phyloP scores from a whole-genome alignment of 2,113 vertebrate species.

The Pitta sordida region DNA sequence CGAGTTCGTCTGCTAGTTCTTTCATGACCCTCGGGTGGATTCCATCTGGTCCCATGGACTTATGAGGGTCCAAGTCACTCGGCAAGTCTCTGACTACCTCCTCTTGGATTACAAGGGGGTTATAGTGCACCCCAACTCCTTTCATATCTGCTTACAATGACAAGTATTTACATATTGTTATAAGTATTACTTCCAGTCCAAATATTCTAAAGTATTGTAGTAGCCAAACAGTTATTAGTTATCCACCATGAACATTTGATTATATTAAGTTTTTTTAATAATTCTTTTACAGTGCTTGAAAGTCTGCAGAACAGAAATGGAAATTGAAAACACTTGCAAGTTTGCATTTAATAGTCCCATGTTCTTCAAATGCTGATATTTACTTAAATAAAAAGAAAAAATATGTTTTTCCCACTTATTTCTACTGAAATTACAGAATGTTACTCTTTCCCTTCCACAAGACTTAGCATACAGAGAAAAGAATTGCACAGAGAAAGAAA shows the following conservation, averaged over 20 bases:
- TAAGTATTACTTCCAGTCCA: not conserved
- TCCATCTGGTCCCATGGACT: too few relatives aligned
- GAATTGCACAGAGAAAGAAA: slow-evolving; percentile 30
- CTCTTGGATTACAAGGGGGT: too few relatives aligned
- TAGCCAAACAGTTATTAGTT: not conserved
- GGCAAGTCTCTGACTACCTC: too few relatives aligned
- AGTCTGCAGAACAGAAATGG: not conserved
- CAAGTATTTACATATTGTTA: not conserved
- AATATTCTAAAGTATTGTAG: not conserved
- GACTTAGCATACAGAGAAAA: not conserved
- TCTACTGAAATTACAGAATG: not conserved
- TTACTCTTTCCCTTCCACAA: not conserved
- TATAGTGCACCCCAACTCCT: too few relatives aligned
- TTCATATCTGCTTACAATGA: too few relatives aligned
- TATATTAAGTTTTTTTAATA: not conserved
- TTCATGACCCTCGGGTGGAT: too few relatives aligned
- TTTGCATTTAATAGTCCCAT: not conserved
- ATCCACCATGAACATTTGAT: not conserved
- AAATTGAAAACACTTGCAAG: not conserved
- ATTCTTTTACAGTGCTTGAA: not conserved
- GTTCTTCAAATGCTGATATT: not conserved
- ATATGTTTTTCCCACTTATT: not conserved
- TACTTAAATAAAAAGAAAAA: not conserved
- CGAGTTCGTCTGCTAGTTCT: too few relatives aligned
- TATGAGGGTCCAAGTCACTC: too few relatives aligned